Evolutionary conservation across 1,140 invertebrate genomes (phyloP), one percentile per base, ranked within the genome.

Genomic region (Drosophila pandora): DNA sequence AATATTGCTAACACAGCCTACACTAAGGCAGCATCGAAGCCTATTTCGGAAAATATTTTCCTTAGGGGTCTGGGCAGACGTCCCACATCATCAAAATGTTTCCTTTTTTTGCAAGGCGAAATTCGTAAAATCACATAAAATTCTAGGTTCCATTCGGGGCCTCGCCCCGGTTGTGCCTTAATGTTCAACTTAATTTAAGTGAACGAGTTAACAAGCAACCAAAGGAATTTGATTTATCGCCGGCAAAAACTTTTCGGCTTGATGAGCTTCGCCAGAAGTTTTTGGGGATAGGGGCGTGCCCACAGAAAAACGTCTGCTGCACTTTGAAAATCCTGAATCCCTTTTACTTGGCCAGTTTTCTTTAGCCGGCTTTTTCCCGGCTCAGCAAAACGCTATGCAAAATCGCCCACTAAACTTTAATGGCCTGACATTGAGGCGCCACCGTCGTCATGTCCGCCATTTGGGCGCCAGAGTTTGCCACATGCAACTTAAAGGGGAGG

Each of bases 381-480:
- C 63, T 52, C 54, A 59, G 54, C 45, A 39, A 32, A 48, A 50
- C 45, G 48, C 58, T 78, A 82, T 84, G 81, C 80, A 80, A 81
- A 74, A 55, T 60, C 73, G 61, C 63, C 81, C 82, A 87, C 77
- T 77, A 85, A 80, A 87, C 77, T 85, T 84, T 84, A 84, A 84
- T 85, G 82, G 71, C 56, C 82, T 80, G 82, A 81, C 82, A 85
- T 87, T 84, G 81, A 84, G 81, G 82, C 73, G 73, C 57, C 82
- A 68, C 73, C 70, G 68, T 71, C 58, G 74, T 62, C 81, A 68
- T 78, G 71, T 58, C 71, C 82, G 82, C 77, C 82, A 87, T 81
- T 85, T 78, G 58, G 82, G 82, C 82, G 82, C 82, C 81, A 65
- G 52, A 87, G 81, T 81, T 87, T 74, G 62, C 68, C 71, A 78